Evolutionary conservation across 2,113 vertebrate species (phyloP).

Genomic region (Myrmecobius fasciatus): DNA sequence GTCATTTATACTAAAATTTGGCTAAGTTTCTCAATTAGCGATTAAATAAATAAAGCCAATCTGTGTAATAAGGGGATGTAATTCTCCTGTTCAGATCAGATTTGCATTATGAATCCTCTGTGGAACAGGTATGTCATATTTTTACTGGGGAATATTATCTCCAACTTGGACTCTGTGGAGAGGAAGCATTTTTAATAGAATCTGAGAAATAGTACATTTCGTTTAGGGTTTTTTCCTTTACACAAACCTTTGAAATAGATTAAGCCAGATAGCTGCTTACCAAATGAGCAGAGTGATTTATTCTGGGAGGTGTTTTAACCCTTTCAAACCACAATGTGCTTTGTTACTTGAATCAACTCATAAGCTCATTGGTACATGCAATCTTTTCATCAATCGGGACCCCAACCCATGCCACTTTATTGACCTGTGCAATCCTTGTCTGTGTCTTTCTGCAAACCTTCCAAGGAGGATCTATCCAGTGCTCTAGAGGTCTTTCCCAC

Average conservation of each 20-base stretch:
- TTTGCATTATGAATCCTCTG: slow-evolving; percentile 66
- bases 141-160: slow-evolving; percentile 41
- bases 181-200: slow-evolving; percentile 40
- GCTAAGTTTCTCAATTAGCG: slow-evolving; percentile 70
- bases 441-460: background rate
- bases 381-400: background rate
- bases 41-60: slow-evolving; percentile 61
- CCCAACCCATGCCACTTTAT: background rate
- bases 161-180: background rate
- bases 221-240: slow-evolving; percentile 23
- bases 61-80: slow-evolving; percentile 51
- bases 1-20: slow-evolving; percentile 75
- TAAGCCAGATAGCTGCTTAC: slow-evolving; percentile 39
- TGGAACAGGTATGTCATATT: slow-evolving; percentile 47
- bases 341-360: background rate
- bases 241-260: slow-evolving; percentile 49
- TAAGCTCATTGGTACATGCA: background rate
- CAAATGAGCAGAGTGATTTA: slow-evolving; percentile 14
- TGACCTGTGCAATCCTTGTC: background rate
- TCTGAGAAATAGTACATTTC: slow-evolving; percentile 61
- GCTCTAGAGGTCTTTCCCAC: too few species aligned
- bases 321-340: slow-evolving; percentile 2
- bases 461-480: background rate
- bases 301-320: background rate
- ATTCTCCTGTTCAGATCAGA: slow-evolving; percentile 58